Percentiles rank a stretch among this genome's conserved stretches.
These are phyloP conservation scores for Zaprionus ghesquierei DNA, from an alignment of 1,140 invertebrate genomes.

Conservation along the genomic window DNA sequence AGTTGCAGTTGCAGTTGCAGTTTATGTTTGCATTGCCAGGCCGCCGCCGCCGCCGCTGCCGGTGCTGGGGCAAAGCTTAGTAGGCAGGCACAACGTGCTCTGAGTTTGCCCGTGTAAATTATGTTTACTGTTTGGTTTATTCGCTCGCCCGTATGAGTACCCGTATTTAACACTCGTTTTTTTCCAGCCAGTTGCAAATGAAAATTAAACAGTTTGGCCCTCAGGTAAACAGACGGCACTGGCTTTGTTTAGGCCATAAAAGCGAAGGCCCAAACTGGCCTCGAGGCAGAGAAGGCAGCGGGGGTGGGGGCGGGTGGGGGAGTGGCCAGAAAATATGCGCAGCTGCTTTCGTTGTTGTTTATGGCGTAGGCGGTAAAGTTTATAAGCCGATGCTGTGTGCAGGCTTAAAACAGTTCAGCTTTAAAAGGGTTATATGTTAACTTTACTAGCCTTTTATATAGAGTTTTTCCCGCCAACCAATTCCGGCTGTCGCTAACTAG, in stretches of 20 bases:
- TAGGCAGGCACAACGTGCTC: slow-evolving; percentile 4
- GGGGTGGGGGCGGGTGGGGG: background rate
- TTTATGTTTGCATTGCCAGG: slow-evolving; percentile 55
- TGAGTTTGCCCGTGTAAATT: slow-evolving; percentile 51
- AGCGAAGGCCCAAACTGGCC: background rate
- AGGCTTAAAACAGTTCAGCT: too few species aligned
- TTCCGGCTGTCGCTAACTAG: slow-evolving; percentile 2
- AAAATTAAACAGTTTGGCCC: slow-evolving; percentile 44
- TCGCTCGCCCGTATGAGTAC: slow-evolving; percentile 22
- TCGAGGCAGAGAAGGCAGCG: too few species aligned
- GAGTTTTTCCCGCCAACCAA: background rate
- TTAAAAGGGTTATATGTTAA: too few species aligned
- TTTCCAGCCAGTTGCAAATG: slow-evolving; percentile 13
- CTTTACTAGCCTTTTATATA: background rate
- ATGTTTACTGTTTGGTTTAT: slow-evolving; percentile 51
- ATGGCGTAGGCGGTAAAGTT: background rate
- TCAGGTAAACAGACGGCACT: slow-evolving; percentile 9
- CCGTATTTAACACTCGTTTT: slow-evolving; percentile 22
- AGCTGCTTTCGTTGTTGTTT: background rate
- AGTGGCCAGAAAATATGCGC: background rate
- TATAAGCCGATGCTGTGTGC: background rate
- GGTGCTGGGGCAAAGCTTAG: background rate
- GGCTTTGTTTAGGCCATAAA: slow-evolving; percentile 15
- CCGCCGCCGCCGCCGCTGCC: background rate
- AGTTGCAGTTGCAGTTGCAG: slow-evolving; percentile 24